These are phyloP conservation scores for Chamaetylas fuelleborni DNA, from an alignment of 2,113 vertebrate genomes.

Conservation along the genomic window DNA sequence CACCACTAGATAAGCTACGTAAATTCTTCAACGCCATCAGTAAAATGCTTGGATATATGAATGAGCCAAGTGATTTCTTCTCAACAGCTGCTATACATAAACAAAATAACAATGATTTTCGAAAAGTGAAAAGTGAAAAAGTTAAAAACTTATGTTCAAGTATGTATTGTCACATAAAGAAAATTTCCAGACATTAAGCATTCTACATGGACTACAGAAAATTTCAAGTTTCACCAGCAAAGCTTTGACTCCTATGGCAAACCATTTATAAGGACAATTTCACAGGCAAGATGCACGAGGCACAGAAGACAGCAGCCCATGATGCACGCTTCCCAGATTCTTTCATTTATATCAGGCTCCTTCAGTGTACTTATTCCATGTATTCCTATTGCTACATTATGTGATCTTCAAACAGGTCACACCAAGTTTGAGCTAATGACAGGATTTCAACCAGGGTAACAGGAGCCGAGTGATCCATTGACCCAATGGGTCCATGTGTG, in stretches of 20 bases:
- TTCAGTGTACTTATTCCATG: neutral
- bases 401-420: neutral
- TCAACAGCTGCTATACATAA: neutral
- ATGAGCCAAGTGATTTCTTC: neutral
- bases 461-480: neutral
- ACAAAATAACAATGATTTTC: neutral
- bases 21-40: neutral
- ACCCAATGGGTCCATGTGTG: neutral
- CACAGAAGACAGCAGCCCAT: neutral
- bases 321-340: neutral
- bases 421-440: neutral
- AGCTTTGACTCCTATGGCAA: neutral
- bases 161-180: neutral
- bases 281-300: neutral
- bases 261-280: neutral
- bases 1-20: rapidly evolving
- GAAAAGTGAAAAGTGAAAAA: neutral
- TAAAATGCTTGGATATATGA: neutral
- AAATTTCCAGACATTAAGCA: neutral
- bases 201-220: neutral
- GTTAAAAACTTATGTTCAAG: neutral
- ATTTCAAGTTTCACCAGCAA: neutral
- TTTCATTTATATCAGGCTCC: neutral
- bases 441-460: neutral
- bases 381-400: neutral